A percentile compares a stretch with the other conserved stretches of the same genome.
Conservation (phyloP, 2,888 invertebrate species). For the Hydraecia micacea region DNA sequence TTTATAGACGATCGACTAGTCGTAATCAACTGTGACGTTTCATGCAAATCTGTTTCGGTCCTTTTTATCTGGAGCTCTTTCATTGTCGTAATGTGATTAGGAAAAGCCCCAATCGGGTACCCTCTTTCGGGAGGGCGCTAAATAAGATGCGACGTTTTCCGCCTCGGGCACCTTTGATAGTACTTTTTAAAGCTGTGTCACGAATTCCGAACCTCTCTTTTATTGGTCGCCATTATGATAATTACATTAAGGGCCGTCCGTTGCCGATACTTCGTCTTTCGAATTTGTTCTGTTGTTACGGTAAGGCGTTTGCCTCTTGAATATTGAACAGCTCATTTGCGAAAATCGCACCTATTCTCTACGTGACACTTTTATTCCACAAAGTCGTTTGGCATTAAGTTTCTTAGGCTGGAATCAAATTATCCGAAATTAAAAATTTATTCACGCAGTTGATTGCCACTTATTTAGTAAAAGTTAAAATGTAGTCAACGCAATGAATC, state of each 20-base stretch:
- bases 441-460: slow-evolving; percentile 67
- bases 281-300: slow-evolving; percentile 89
- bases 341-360: slow-evolving; percentile 88
- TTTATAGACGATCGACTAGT: slow-evolving; percentile 73
- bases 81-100: slow-evolving; percentile 89
- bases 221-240: slow-evolving; percentile 90
- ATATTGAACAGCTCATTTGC: slow-evolving; percentile 89
- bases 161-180: slow-evolving; percentile 89
- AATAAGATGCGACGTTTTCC: slow-evolving; percentile 90
- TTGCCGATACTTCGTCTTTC: slow-evolving; percentile 88
- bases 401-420: slow-evolving; percentile 71
- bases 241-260: slow-evolving; percentile 88
- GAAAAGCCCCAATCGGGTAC: slow-evolving; percentile 79
- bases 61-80: slow-evolving; percentile 87
- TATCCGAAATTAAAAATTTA: slow-evolving; percentile 76
- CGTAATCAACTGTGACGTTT: slow-evolving; percentile 86
- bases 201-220: slow-evolving; percentile 89
- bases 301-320: slow-evolving; percentile 86
- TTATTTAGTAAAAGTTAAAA: slow-evolving; percentile 58
- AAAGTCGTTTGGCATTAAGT: slow-evolving; percentile 71
- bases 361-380: slow-evolving; percentile 86
- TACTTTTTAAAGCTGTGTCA: slow-evolving; percentile 89
- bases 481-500: slow-evolving; percentile 41
- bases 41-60: slow-evolving; percentile 88
- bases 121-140: slow-evolving; percentile 85